Conservation (phyloP, 2,797 vertebrate genomes). For the Enteromius trimaculatus region DNA sequence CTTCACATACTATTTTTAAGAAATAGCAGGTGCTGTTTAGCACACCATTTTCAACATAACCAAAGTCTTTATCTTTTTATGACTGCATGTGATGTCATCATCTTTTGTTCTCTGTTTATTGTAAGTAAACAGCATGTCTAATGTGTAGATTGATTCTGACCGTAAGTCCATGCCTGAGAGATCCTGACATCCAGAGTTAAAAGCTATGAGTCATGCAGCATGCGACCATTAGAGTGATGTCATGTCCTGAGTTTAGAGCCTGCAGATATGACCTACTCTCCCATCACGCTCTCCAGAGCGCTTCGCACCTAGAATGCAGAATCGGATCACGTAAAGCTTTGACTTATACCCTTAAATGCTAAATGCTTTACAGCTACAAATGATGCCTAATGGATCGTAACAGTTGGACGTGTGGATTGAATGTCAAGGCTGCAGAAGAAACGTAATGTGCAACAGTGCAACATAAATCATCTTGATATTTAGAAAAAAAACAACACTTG, state of each 20-base stretch:
- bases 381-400: background rate
- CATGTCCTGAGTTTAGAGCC: constrained; percentile 31
- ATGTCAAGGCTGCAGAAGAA: background rate
- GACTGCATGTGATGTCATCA: background rate
- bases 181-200: constrained; percentile 12
- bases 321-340: background rate
- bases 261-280: constrained; percentile 41
- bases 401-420: background rate
- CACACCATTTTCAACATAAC: background rate
- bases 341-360: background rate
- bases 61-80: background rate
- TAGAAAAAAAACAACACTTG: background rate
- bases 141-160: background rate
- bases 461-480: background rate
- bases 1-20: background rate
- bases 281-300: constrained; percentile 5
- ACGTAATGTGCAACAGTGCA: background rate
- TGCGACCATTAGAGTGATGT: constrained; percentile 53
- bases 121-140: background rate
- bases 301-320: background rate
- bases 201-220: constrained; percentile 51
- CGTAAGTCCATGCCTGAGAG: background rate
- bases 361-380: background rate
- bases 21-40: background rate
- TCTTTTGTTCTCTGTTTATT: constrained; percentile 26